Conservation (phyloP, 2,113 vertebrate species). For the Alligator mississippiensis region DNA sequence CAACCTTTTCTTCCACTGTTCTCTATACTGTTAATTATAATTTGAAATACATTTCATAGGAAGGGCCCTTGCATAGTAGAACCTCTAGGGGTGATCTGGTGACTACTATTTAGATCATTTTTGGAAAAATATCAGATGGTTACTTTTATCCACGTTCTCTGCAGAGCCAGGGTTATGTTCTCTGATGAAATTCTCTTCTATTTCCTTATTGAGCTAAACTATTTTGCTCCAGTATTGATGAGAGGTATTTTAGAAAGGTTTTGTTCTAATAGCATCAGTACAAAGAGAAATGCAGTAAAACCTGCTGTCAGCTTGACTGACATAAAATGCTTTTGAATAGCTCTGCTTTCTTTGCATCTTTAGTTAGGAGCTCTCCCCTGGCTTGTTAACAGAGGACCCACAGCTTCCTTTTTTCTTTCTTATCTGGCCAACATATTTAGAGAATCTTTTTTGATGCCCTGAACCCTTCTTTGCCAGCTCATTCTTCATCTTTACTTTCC, state of each 20-base stretch:
- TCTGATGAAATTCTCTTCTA: neutral
- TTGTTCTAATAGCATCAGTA: no score
- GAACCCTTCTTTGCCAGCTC: no score
- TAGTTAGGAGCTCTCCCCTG: no score
- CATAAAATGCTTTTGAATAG: no score
- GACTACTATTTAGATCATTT: neutral
- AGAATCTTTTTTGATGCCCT: no score
- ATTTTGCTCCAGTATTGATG: neutral
- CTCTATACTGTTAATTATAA: neutral
- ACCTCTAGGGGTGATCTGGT: neutral
- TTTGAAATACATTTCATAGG: neutral
- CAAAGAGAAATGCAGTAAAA: neutral
- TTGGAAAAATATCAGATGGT: neutral
- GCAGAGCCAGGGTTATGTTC: neutral
- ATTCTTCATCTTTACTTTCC: no score
- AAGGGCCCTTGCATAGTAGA: neutral
- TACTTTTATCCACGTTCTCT: neutral
- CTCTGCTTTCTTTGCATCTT: no score
- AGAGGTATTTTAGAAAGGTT: no score
- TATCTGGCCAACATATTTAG: no score
- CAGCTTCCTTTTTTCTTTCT: no score
- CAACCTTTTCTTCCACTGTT: neutral
- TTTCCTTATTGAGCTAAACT: neutral
- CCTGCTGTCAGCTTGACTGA: neutral
- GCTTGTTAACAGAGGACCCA: no score